Evolutionary conservation across 2,113 vertebrate species (phyloP).

Genomic region (Shinisaurus crocodilurus): DNA sequence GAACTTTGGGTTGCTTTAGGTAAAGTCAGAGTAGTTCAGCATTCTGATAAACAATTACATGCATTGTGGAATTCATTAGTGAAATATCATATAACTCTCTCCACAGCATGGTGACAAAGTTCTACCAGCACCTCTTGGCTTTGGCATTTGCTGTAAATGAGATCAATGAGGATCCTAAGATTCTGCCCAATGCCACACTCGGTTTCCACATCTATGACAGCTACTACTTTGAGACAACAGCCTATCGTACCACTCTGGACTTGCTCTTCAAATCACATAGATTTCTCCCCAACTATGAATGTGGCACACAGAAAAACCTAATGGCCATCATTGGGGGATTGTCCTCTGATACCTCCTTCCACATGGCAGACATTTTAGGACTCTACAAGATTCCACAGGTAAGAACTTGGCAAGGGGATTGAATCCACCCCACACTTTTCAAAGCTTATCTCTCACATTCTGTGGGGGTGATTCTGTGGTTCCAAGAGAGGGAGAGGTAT

Average conservation of each 20-base stretch:
- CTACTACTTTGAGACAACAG: neutral
- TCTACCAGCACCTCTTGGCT: neutral
- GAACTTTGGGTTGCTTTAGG: neutral
- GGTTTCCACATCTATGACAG: conserved; percentile 14
- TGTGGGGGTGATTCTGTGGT: neutral
- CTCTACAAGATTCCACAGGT: conserved; percentile 22
- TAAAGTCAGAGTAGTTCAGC: neutral
- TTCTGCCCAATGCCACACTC: conserved; percentile 6
- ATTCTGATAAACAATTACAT: neutral
- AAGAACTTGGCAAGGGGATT: neutral
- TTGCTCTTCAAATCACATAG: neutral
- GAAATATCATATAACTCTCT: neutral
- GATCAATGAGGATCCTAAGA: neutral
- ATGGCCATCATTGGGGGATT: neutral
- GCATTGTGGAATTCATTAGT: neutral
- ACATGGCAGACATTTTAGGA: neutral
- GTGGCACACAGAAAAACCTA: neutral
- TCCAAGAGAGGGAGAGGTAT: too few relatives aligned
- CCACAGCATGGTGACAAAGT: neutral
- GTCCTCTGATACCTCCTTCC: neutral
- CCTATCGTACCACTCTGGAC: neutral
- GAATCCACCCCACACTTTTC: too few relatives aligned
- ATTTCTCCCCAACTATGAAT: neutral
- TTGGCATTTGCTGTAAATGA: neutral
- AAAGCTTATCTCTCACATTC: neutral